Base-by-base conservation (phyloP, 2,113 vertebrate genomes). In the Aptenodytes forsteri region DNA sequence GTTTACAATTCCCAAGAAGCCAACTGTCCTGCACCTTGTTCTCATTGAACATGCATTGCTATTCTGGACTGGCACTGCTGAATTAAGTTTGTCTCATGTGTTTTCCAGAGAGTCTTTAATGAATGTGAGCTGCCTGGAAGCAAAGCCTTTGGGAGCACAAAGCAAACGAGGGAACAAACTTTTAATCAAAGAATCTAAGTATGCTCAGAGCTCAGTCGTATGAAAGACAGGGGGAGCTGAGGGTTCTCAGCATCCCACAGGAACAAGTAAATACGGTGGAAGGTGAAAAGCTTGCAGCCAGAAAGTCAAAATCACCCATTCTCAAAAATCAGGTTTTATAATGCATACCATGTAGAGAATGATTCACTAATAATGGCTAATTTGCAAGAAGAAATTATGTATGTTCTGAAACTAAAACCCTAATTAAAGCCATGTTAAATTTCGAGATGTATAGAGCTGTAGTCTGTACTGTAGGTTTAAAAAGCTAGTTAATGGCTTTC, bases 71-170 rank as follows among this genome's bases (percentile, higher is more conserved):
- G 46, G 59, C 71, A 77, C 38, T 47, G 72, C 71, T 62, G 79
- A 88, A 83, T 93, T 93, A 88, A 78, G 7, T 93, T 75, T 42
- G 65, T 91, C 89, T 91, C 93, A 30, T 79, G 87, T 64, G 97
- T 72, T 82, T 91, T 94, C 61, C 81, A 71, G 54, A 27, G 36
- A 80, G 73, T 30, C 72, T 89, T 91, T 96, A 97, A 96, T 72
- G 89, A 97, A 92, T 29, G 38, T 94, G 93, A 90, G 93, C 87
- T 94, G 89, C 93, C 91, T 96, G 69, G 91, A 94, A 95, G 89
- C 73, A 94, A 93, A 91, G 77, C 97, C 95, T 89, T 87, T 72
- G 95, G 87, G 95, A 97, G 61, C 47, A 72, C 77, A 95, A 89
- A 96, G 70, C 73, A 97, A 97, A 96, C 2, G 2, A 81, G 82